phyloP scores from a whole-genome alignment of 2,113 vertebrate species.

The Cololabis saira region DNA sequence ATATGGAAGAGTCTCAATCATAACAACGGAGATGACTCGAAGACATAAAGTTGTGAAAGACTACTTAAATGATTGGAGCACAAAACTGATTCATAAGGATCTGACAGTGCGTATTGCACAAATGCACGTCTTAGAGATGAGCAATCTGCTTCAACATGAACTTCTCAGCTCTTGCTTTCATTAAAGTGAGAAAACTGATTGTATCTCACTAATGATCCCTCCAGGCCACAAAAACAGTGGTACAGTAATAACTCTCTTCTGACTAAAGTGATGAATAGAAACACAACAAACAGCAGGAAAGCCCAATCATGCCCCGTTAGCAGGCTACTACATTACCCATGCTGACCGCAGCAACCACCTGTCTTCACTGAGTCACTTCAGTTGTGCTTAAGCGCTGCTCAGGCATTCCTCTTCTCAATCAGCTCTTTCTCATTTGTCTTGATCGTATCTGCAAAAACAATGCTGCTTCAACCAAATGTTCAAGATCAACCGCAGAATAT shows the following conservation, averaged over 20 bases:
- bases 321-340: slow-evolving; percentile 59
- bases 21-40: slow-evolving; percentile 36
- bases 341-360: slow-evolving; percentile 68
- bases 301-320: slow-evolving; percentile 55
- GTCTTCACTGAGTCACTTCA: slow-evolving; percentile 52
- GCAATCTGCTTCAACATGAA: slow-evolving; percentile 73
- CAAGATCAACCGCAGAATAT: background rate
- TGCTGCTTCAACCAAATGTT: slow-evolving; percentile 7
- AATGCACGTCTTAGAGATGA: slow-evolving; percentile 34
- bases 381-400: slow-evolving; percentile 36
- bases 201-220: slow-evolving; percentile 79
- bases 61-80: slow-evolving; percentile 43
- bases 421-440: slow-evolving; percentile 56
- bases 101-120: slow-evolving; percentile 11
- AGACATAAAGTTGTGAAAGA: slow-evolving; percentile 53
- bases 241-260: slow-evolving; percentile 62
- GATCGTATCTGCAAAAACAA: slow-evolving; percentile 38
- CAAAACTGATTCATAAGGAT: slow-evolving; percentile 20
- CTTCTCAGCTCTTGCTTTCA: slow-evolving; percentile 50
- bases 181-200: slow-evolving; percentile 74
- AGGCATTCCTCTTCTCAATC: slow-evolving; percentile 55
- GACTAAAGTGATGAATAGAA: slow-evolving; percentile 54
- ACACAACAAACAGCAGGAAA: slow-evolving; percentile 70
- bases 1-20: slow-evolving; percentile 4
- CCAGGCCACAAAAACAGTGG: slow-evolving; percentile 49